Conservation (phyloP, 2,888 invertebrate genomes). For the Nephrocerus scutellatus region DNA sequence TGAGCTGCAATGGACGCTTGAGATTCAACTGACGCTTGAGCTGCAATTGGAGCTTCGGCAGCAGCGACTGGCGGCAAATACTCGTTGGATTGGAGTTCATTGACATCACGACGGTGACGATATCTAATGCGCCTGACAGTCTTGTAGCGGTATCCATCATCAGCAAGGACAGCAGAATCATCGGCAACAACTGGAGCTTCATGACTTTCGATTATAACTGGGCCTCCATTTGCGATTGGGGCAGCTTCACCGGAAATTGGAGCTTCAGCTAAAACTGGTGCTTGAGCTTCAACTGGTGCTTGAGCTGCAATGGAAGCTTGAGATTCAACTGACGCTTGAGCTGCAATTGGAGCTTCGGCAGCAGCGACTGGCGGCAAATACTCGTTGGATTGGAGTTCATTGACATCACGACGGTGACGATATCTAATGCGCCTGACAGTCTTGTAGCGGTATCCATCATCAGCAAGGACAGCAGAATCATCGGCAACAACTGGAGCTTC, state of each 20-base stretch:
- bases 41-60: conserved; percentile 12
- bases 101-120: conserved; percentile 35
- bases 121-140: conserved; percentile 32
- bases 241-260: conserved; percentile 28
- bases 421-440: conserved; percentile 32
- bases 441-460: conserved; percentile 44
- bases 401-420: conserved; percentile 35
- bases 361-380: conserved; percentile 14
- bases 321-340: conserved; percentile 13
- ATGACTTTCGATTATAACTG: no score
- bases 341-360: conserved; percentile 12
- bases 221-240: no score
- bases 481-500: conserved; percentile 14
- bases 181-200: conserved; percentile 13
- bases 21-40: conserved; percentile 14
- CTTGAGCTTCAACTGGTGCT: no score
- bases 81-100: conserved; percentile 23
- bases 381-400: conserved; percentile 25
- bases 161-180: conserved; percentile 27
- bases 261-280: conserved; percentile 14
- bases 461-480: conserved; percentile 25
- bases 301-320: conserved; percentile 9
- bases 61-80: conserved; percentile 25
- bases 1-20: conserved; percentile 14
- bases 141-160: conserved; percentile 36